These are phyloP conservation scores for Galeopterus variegatus DNA, from an alignment of 2,113 vertebrate genomes.

Conservation along the genomic window DNA sequence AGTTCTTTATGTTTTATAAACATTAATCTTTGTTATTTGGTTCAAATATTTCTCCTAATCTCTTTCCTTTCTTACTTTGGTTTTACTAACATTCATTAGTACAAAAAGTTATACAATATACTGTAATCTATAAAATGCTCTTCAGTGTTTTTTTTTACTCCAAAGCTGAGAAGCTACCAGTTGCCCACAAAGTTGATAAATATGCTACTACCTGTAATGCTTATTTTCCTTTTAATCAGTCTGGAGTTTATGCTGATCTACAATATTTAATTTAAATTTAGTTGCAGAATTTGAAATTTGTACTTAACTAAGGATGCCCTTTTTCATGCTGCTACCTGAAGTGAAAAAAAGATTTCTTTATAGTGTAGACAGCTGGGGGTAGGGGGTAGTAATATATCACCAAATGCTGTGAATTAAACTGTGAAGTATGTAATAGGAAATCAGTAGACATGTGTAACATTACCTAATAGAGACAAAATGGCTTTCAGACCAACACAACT, in stretches of 20 bases:
- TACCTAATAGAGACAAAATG: slow-evolving; percentile 14
- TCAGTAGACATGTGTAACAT: neutral
- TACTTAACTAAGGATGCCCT: neutral
- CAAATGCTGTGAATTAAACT: neutral
- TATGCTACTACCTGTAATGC: neutral
- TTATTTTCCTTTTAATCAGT: neutral
- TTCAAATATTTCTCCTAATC: neutral
- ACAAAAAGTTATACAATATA: neutral
- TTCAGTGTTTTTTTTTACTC: neutral
- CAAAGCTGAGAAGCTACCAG: neutral
- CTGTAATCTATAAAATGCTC: neutral
- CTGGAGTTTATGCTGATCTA: neutral
- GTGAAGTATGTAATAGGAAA: neutral
- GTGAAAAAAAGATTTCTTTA: no score
- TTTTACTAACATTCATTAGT: neutral
- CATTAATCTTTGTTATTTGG: neutral
- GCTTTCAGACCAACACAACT: neutral
- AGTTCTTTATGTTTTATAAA: slow-evolving; percentile 1
- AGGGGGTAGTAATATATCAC: no score
- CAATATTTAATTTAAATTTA: neutral
- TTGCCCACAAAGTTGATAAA: neutral
- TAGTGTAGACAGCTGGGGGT: neutral
- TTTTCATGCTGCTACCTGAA: neutral
- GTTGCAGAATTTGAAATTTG: neutral
- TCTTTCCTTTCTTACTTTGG: neutral